Conservation (phyloP, 2,797 vertebrate genomes). For the Halcyon smyrnensis region DNA sequence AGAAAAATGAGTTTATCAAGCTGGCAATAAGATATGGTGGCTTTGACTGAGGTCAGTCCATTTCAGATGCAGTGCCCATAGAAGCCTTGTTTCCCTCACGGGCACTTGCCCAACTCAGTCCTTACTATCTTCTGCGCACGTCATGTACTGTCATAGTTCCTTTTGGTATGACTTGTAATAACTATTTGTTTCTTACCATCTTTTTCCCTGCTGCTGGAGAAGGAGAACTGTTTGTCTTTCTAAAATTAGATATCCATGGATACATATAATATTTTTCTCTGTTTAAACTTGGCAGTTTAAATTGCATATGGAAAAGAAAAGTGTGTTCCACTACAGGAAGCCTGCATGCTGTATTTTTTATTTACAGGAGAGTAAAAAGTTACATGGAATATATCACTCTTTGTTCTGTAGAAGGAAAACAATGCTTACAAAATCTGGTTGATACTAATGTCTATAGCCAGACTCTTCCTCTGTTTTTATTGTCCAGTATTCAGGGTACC, state of each 20-base stretch:
- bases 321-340: slow-evolving; percentile 16
- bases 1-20: not conserved
- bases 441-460: not conserved
- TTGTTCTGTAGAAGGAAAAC: slow-evolving; percentile 12
- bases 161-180: not conserved
- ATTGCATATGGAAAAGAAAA: slow-evolving; percentile 10
- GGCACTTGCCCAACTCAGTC: not conserved
- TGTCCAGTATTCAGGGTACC: not conserved
- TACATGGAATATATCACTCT: not conserved
- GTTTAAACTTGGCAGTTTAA: slow-evolving; percentile 16
- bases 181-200: slow-evolving; percentile 6
- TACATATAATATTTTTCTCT: slow-evolving; percentile 35
- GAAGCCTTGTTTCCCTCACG: not conserved
- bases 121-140: rapidly evolving
- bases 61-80: not conserved
- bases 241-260: slow-evolving; percentile 52
- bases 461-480: not conserved
- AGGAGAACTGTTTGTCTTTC: slow-evolving; percentile 36
- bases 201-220: not conserved
- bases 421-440: not conserved
- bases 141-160: not conserved
- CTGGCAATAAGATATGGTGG: not conserved
- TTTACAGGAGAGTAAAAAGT: slow-evolving; percentile 28
- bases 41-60: not conserved
- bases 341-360: not conserved